A percentile compares a stretch with the other conserved stretches of the same genome.
Conservation (phyloP, 2,797 vertebrate genomes). For the Valencia hispanica region DNA sequence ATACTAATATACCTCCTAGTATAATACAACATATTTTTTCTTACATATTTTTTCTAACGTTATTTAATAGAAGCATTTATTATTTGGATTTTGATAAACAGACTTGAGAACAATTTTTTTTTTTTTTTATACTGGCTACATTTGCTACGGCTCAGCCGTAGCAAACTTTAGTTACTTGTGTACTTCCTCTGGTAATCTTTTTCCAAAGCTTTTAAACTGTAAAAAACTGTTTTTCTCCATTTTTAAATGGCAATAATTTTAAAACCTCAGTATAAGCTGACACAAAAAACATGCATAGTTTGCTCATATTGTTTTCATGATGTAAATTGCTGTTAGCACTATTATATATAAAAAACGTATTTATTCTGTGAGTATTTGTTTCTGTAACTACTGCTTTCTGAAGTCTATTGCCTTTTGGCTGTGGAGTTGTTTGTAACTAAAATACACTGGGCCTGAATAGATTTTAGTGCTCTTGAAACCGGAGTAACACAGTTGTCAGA, state of each 20-base stretch:
- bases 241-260: neutral
- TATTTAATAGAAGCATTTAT: neutral
- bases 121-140: neutral
- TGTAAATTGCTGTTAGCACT: neutral
- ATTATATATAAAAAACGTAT: neutral
- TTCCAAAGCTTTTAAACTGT: neutral
- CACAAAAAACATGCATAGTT: neutral
- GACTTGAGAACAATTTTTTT: no score
- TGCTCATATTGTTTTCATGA: neutral
- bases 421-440: neutral
- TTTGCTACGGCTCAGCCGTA: neutral
- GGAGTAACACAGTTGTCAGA: constrained; percentile 43
- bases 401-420: neutral
- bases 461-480: constrained; percentile 47
- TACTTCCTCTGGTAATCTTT: neutral
- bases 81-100: neutral
- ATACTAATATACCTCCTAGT: neutral
- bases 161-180: neutral
- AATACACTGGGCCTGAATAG: constrained; percentile 22
- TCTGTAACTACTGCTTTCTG: neutral
- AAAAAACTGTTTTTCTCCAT: neutral
- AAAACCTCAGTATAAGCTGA: neutral
- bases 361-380: neutral
- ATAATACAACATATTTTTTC: no score
- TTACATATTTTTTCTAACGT: no score